A percentile compares a stretch with the other conserved stretches of the same genome.
These are phyloP conservation scores for Diaperis boleti DNA, from an alignment of 2,888 invertebrate species.

Conservation along the genomic window DNA sequence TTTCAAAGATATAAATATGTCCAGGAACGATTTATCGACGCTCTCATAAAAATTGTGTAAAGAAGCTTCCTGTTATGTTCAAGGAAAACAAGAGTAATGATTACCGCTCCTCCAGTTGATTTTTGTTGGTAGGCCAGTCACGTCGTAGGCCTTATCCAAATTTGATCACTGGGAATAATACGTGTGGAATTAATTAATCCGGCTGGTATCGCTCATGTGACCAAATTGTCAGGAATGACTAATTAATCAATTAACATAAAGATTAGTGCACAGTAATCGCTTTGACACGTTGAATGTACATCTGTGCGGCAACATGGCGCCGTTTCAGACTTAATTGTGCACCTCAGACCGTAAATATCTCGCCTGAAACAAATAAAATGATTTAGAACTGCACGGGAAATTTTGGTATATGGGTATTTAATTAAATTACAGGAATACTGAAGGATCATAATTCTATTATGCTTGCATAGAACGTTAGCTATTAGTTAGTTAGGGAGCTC, in stretches of 20 bases:
- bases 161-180: background rate
- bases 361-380: conserved; percentile 32
- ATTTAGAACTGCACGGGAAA: conserved; percentile 32
- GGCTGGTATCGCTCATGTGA: conserved; percentile 1
- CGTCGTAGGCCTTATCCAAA: background rate
- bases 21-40: conserved; percentile 1
- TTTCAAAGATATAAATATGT: background rate
- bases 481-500: conserved; percentile 36
- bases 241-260: conserved; percentile 16
- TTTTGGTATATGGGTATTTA: conserved; percentile 32
- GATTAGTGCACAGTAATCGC: conserved; percentile 8
- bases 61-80: conserved; percentile 1
- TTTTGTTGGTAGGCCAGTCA: too few species aligned
- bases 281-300: background rate
- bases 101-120: too few species aligned
- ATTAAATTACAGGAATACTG: conserved; percentile 35
- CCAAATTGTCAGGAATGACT: conserved; percentile 10
- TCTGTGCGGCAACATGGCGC: background rate
- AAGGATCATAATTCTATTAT: conserved; percentile 38
- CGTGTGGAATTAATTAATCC: conserved; percentile 5
- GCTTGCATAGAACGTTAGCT: conserved; percentile 36
- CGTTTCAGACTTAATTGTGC: conserved; percentile 14
- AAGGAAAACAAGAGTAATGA: background rate
- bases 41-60: conserved; percentile 2
- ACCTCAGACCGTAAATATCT: conserved; percentile 3